Conservation (phyloP, 2,888 invertebrate genomes). For the Ischnus inquisitorius region DNA sequence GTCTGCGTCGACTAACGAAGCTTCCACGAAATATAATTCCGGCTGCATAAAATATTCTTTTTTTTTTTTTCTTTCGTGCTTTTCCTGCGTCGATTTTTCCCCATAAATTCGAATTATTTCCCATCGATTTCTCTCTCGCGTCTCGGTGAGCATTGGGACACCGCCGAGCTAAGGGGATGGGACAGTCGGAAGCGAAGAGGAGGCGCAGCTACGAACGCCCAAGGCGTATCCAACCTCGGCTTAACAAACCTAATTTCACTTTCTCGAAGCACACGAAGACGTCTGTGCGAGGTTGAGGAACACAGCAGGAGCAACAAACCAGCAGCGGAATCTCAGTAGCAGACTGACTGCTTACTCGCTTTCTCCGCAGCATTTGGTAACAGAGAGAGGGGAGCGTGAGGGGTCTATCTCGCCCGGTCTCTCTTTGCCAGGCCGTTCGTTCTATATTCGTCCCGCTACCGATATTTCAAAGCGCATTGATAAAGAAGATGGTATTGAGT, state of each 20-base stretch:
- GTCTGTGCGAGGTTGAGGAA: constrained; percentile 26
- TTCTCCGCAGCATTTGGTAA: background rate
- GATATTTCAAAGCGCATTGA: constrained; percentile 57
- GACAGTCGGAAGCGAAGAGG: background rate
- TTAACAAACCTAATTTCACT: constrained; percentile 62
- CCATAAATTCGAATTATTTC: constrained; percentile 55
- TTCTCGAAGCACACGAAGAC: constrained; percentile 45
- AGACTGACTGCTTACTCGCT: constrained; percentile 14
- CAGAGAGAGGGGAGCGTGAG: too few species aligned
- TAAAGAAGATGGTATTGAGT: constrained; percentile 49
- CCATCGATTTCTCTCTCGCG: constrained; percentile 46
- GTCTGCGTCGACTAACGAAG: constrained; percentile 41
- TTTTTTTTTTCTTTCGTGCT: constrained; percentile 19
- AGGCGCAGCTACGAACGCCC: constrained; percentile 35
- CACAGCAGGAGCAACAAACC: constrained; percentile 34
- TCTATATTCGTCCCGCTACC: constrained; percentile 45
- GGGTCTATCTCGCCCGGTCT: background rate
- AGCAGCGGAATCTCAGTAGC: background rate
- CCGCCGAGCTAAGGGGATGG: background rate
- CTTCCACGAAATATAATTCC: constrained; percentile 22
- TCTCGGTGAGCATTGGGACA: constrained; percentile 24
- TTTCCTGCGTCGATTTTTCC: constrained; percentile 3
- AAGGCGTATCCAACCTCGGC: constrained; percentile 50
- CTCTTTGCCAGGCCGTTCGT: background rate
- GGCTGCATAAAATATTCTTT: constrained; percentile 11